phyloP scores from a whole-genome alignment of 1,140 invertebrate species.

The Sitophilus oryzae region DNA sequence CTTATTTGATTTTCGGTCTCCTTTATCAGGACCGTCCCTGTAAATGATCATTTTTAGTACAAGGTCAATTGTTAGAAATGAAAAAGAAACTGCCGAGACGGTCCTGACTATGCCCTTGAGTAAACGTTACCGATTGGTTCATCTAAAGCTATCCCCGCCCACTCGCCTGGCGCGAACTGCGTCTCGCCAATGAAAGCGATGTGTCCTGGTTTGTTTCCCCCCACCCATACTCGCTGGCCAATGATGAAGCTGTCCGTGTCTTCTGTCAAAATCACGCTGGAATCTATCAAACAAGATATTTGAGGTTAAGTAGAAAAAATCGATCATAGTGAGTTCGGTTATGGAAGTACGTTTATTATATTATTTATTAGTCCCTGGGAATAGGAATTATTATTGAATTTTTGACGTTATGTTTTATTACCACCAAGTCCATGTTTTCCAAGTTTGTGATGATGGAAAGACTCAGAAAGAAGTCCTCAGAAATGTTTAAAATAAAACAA shows the following conservation, averaged over 20 bases:
- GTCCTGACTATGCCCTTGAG: too few species aligned
- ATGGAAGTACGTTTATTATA: neutral
- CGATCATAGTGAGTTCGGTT: neutral
- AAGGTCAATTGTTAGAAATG: too few species aligned
- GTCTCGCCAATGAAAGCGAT: constrained; percentile 98
- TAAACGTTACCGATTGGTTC: constrained; percentile 77
- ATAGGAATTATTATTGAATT: neutral
- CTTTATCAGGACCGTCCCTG: too few species aligned
- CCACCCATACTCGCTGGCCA: constrained; percentile 91
- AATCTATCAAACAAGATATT: constrained; percentile 57
- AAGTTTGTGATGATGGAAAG: too few species aligned
- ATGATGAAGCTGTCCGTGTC: constrained; percentile 94
- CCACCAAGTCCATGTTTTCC: too few species aligned
- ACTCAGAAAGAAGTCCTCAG: too few species aligned
- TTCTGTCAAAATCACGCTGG: constrained; percentile 75
- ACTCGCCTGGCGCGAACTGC: constrained; percentile 90
- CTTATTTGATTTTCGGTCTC: too few species aligned
- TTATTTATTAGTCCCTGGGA: neutral
- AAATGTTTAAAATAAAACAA: too few species aligned
- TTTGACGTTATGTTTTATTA: too few species aligned
- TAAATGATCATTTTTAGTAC: too few species aligned
- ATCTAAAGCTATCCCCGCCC: constrained; percentile 95
- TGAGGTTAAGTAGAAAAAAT: neutral
- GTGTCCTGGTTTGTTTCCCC: constrained; percentile 87
- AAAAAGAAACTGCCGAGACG: too few species aligned